Base-by-base conservation (phyloP, 2,113 vertebrate species). In the Pterocles burchelli region DNA sequence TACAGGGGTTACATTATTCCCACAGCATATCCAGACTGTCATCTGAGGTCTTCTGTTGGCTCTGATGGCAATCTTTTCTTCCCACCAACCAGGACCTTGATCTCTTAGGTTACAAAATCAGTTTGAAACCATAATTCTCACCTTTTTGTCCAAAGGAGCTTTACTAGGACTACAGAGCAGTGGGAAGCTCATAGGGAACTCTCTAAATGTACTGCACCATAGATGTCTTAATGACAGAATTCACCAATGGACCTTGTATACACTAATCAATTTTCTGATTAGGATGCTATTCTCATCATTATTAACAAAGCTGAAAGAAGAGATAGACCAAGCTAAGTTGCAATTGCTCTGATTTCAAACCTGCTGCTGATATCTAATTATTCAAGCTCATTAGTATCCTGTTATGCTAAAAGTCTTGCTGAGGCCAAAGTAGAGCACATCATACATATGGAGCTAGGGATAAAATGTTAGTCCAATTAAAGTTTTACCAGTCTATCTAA, bases 121-220 rank as follows among this genome's bases (percentile, higher is more conserved):
- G 8, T 41, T 72, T 82, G 26, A 75, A 91, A 85, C 5, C 7
- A 8, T 26, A 89, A 45, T 2, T 61, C 33, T 51, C 18, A 36
- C 7, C 9, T 28, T 74, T 68, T 83, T 31, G n/a, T 4, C 10
- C 62, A 76, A 66, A 90, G 4, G 7, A 49, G 2, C 2, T 68
- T 73, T 76, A 58, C 28, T 74, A 33, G 51, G 26, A 28, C 24
- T 31, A 28, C 1, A 67, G 22, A 61, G 0, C 0, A 52, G 3
- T 10, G 10, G 6, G 48, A 78, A 85, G 6, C 17, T 63, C 33
- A 29, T 10, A n/a, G 38, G 52, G 7, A 5, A 6, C 9, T 62
- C 58, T 88, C 88, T 76, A 61, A 88, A 28, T 59, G 8, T 48
- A 28, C 29, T 82, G 38, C 18, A 52, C 48, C 61, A 38, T 8